Evolutionary conservation across 2,113 vertebrate genomes (phyloP).

Genomic region (Anolis carolinensis): DNA sequence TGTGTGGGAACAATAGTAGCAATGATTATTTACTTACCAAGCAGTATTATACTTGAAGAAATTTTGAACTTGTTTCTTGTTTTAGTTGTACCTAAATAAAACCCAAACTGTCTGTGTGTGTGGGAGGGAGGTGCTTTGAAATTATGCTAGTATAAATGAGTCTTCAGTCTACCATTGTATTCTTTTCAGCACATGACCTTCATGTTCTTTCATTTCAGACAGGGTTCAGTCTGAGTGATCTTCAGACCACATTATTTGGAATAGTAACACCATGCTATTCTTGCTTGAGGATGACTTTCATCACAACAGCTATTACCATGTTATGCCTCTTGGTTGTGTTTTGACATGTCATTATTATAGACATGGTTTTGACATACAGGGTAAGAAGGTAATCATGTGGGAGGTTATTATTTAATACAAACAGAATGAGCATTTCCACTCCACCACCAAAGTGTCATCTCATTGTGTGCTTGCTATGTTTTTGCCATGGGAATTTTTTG

Average conservation of each 20-base stretch:
- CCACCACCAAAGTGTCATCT: not conserved
- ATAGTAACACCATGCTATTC: not conserved
- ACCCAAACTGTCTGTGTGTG: constrained; percentile 39
- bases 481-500: not conserved
- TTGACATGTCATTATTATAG: not conserved
- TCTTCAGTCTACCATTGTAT: constrained; percentile 33
- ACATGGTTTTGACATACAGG: constrained; percentile 6
- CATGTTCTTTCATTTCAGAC: not conserved
- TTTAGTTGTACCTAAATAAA: constrained; percentile 46
- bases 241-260: not conserved
- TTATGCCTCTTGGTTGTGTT: not conserved
- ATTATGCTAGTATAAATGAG: constrained; percentile 19
- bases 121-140: constrained; percentile 26
- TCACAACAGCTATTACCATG: not conserved
- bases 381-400: not conserved
- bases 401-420: not conserved
- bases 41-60: constrained; percentile 42
- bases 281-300: not conserved
- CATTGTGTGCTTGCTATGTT: not conserved
- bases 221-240: not conserved
- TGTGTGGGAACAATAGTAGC: constrained; percentile 27
- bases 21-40: constrained; percentile 50
- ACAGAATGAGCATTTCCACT: not conserved
- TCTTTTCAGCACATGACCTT: not conserved
- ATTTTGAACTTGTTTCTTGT: constrained; percentile 44